phyloP scores from a whole-genome alignment of 92 coral and sea anemone species.

The Parazoanthus swiftii region DNA sequence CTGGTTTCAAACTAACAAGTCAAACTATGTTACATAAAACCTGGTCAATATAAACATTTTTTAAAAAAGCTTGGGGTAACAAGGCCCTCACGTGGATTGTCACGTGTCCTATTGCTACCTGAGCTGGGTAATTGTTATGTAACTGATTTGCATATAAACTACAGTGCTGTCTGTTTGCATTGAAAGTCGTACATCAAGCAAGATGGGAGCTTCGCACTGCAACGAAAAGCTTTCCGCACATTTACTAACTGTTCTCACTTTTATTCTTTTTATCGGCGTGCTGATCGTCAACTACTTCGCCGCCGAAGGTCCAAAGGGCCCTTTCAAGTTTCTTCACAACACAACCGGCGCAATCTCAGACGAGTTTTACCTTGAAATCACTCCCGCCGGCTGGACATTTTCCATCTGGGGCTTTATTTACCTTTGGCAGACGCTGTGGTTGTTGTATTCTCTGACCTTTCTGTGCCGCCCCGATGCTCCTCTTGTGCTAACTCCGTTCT shows the following conservation, averaged over 20 bases:
- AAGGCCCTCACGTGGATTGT: not conserved
- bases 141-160: no score
- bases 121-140: not conserved
- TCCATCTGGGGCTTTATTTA: slow-evolving; percentile 80
- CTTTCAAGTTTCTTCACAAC: slow-evolving; percentile 48
- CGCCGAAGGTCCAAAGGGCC: slow-evolving; percentile 23
- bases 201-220: slow-evolving; percentile 5
- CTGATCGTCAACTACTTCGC: slow-evolving; percentile 13
- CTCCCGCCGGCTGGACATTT: slow-evolving; percentile 81
- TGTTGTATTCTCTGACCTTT: slow-evolving; percentile 63
- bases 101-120: not conserved
- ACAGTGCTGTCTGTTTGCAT: no score
- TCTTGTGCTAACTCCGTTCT: slow-evolving; percentile 61
- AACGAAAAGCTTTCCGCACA: not conserved
- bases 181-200: not conserved
- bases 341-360: slow-evolving; percentile 60
- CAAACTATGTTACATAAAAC: no score
- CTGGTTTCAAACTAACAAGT: no score
- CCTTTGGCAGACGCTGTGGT: slow-evolving; percentile 81
- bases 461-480: slow-evolving; percentile 74
- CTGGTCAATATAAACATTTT: no score
- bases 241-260: not conserved
- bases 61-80: not conserved
- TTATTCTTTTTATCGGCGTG: not conserved
- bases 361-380: slow-evolving; percentile 62